phyloP scores from a whole-genome alignment of 37 sponge, comb jelly and placozoan species.

The Agelas oroides region DNA sequence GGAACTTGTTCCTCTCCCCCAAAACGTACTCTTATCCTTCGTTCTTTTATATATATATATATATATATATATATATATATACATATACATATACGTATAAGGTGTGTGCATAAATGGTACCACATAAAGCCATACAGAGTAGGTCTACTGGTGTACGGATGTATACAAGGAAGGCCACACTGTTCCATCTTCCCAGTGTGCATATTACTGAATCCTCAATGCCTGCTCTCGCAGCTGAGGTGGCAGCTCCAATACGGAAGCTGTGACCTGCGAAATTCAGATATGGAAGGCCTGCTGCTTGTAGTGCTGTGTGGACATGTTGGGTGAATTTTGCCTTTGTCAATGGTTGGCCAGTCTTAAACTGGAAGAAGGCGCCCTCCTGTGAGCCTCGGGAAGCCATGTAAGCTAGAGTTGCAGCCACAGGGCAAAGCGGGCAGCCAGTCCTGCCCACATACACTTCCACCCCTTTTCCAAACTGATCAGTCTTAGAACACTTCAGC shows the following conservation, averaged over 20 bases:
- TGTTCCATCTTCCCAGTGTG: conserved; percentile 4
- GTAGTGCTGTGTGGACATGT: not conserved
- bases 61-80: too few relatives aligned
- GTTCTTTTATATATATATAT: too few relatives aligned
- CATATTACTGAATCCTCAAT: conserved; percentile 15
- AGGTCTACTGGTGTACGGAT: conserved; percentile 11
- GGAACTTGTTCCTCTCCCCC: too few relatives aligned
- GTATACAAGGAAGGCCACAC: not conserved
- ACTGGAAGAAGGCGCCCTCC: conserved; percentile 6
- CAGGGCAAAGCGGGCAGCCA: conserved; percentile 37
- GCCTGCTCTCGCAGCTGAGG: conserved; percentile 18
- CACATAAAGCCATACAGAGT: too few relatives aligned
- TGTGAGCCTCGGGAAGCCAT: not conserved
- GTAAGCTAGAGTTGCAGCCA: conserved; percentile 14
- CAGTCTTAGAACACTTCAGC: conserved; percentile 40
- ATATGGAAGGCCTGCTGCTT: not conserved
- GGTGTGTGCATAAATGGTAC: too few relatives aligned
- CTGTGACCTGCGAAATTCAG: conserved; percentile 26
- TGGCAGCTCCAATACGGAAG: conserved; percentile 50
- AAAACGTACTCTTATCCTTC: too few relatives aligned
- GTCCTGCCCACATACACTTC: conserved; percentile 32
- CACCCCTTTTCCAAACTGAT: conserved; percentile 48
- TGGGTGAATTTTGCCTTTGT: not conserved
- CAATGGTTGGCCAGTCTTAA: too few relatives aligned
- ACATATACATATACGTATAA: too few relatives aligned